Conservation (phyloP, 2,888 invertebrate species). For the Ischnus inquisitorius region DNA sequence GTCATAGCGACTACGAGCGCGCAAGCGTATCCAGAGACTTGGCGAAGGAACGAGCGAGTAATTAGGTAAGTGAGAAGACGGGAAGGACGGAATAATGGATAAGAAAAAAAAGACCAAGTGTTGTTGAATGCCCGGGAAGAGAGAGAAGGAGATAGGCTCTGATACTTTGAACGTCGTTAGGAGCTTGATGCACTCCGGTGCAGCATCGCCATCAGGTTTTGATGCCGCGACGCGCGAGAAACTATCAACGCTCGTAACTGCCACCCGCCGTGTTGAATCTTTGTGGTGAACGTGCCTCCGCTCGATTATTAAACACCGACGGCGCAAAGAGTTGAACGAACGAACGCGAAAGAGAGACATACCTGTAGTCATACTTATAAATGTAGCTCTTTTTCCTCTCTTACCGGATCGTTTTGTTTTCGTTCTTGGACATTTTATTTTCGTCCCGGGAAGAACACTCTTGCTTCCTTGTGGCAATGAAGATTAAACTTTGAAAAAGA, state of each 20-base stretch:
- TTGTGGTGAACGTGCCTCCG: conserved; percentile 11
- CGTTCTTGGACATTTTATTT: not conserved
- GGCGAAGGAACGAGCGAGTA: conserved; percentile 56
- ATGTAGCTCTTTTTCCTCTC: conserved; percentile 13
- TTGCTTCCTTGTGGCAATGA: too few species aligned
- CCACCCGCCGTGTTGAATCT: conserved; percentile 57
- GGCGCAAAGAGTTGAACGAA: conserved; percentile 63
- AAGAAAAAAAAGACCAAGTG: not conserved
- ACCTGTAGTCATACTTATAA: not conserved
- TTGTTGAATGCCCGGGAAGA: not conserved
- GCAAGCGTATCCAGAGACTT: not conserved
- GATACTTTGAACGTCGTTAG: conserved; percentile 60
- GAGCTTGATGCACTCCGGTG: conserved; percentile 51
- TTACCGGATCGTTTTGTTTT: not conserved
- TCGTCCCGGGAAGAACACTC: not conserved
- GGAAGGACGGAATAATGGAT: conserved; percentile 42
- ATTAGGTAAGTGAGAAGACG: conserved; percentile 58
- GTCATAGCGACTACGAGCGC: conserved; percentile 10
- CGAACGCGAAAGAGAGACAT: conserved; percentile 51
- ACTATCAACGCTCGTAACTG: conserved; percentile 64
- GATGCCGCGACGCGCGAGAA: conserved; percentile 48
- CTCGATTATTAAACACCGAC: conserved; percentile 62
- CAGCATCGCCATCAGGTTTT: conserved; percentile 32
- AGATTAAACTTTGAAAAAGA: too few species aligned
- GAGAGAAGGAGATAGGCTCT: conserved; percentile 11